Evolutionary conservation across 2,888 invertebrate genomes (phyloP), one percentile per base, ranked within the genome.

Genomic region (Cacoxenus indagator): DNA sequence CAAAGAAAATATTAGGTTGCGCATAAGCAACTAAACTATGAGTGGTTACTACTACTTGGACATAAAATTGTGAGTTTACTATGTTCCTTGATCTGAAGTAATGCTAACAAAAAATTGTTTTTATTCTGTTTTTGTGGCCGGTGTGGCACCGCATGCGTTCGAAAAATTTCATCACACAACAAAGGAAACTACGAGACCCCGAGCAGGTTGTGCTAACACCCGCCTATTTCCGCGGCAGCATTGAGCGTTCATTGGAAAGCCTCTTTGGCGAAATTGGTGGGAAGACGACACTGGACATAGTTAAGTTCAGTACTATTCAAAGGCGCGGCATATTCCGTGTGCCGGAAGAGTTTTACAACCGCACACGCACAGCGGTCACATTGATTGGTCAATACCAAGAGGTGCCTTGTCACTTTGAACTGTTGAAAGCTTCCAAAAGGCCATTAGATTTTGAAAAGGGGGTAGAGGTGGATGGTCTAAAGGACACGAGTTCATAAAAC

Each of bases 231-330:
- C 91, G 91, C 79, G 90, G 90, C 61, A 90, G 91, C 82, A 89
- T 93, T 71, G 83, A 89, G 67, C 85, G 89, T 66, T 89, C 90
- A 4, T 76, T 92, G 70, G 87, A 85, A 64, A 85, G 87, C 67
- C 77, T 92, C 61, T 91, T 92, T 84, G 92, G 92, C 4, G 91
- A 91, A 86, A 89, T 90, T 76, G 91, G 90, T 64, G 88, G 90
- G 24, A 85, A 89, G 67, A 87, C 90, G 27, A 85, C 85, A 31
- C 83, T 93, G 27, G 91, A 92, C 72, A 78, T 93, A 14, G 74
- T 93, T 2, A 92, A 91, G 78, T 92, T 91, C 77, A 86, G 90
- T 75, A 73, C 85, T 0, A 65, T 78, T 0, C 82, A 86, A 3
- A 85, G 78, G 37, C 88, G 90, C 70, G 91, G 89, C 27, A 88